phyloP scores from a whole-genome alignment of 1,140 invertebrate species.

The Drosophila funebris region DNA sequence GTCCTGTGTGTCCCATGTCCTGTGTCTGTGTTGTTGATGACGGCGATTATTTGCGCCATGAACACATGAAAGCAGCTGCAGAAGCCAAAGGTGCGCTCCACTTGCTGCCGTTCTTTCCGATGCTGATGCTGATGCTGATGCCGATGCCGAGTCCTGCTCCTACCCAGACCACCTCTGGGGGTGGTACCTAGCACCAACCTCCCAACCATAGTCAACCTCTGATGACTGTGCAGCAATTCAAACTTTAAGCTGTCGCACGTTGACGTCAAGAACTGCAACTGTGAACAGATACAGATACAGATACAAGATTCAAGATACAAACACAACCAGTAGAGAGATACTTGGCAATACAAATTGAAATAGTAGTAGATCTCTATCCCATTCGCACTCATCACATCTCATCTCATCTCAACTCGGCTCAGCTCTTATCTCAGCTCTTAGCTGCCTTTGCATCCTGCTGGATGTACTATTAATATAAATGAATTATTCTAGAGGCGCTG shows the following conservation, averaged over 20 bases:
- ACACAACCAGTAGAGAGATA: conserved; percentile 11
- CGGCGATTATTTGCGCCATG: conserved; percentile 76
- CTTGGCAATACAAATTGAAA: conserved; percentile 68
- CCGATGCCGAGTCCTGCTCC: background rate
- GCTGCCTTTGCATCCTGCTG: too few species aligned
- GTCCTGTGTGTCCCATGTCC: conserved; percentile 34
- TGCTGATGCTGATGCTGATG: conserved; percentile 17
- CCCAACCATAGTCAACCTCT: background rate
- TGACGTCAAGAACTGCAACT: conserved; percentile 62
- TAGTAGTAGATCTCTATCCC: conserved; percentile 36
- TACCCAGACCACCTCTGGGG: too few species aligned
- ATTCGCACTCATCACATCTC: background rate
- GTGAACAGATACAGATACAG: conserved; percentile 15
- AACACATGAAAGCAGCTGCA: conserved; percentile 77
- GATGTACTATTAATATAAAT: conserved; percentile 71
- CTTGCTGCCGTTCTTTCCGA: conserved; percentile 53
- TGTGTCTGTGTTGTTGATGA: conserved; percentile 69
- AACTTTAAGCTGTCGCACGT: conserved; percentile 68
- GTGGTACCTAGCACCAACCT: too few species aligned
- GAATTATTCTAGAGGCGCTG: conserved; percentile 61
- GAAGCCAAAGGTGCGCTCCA: conserved; percentile 70
- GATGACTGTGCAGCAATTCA: conserved; percentile 68
- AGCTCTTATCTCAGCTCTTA: background rate
- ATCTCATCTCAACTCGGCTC: conserved; percentile 30
- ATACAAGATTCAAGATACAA: conserved; percentile 18